These are phyloP conservation scores for Xylophagus ater DNA, from an alignment of 2,888 invertebrate genomes.

Conservation along the genomic window DNA sequence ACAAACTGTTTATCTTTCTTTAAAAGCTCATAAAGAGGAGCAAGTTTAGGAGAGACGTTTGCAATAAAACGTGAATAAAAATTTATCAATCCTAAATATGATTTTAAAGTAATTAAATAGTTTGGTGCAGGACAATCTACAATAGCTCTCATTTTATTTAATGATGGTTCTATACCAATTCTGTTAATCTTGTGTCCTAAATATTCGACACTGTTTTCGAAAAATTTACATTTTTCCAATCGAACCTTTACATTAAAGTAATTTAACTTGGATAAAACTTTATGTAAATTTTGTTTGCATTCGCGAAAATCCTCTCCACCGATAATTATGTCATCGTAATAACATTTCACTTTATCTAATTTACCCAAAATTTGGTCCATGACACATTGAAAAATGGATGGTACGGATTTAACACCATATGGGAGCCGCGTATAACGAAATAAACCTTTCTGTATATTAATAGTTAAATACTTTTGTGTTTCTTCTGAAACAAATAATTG, in stretches of 20 bases:
- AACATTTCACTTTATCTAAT: not conserved
- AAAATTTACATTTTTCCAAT: slow-evolving; percentile 10
- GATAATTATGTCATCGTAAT: slow-evolving; percentile 8
- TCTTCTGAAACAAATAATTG: too few species aligned
- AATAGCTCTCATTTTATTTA: slow-evolving; percentile 7
- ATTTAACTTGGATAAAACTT: slow-evolving; percentile 1
- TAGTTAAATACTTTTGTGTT: too few species aligned
- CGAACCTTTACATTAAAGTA: slow-evolving; percentile 7
- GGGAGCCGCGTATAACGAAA: too few species aligned
- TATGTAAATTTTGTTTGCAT: slow-evolving; percentile 4
- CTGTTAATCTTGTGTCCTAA: slow-evolving; percentile 5
- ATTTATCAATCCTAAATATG: too few species aligned
- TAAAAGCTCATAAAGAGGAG: too few species aligned
- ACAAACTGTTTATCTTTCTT: too few species aligned
- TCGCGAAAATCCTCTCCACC: not conserved
- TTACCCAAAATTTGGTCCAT: not conserved
- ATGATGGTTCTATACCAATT: slow-evolving; percentile 3
- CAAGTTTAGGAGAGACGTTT: too few species aligned
- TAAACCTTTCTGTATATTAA: too few species aligned
- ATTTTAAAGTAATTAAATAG: too few species aligned
- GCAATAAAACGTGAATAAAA: too few species aligned
- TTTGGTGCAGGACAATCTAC: slow-evolving; percentile 5
- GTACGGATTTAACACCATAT: not conserved
- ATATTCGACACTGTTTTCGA: slow-evolving; percentile 3
- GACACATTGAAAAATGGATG: not conserved